Conservation (phyloP, 2,797 vertebrate genomes). For the Sparus aurata region DNA sequence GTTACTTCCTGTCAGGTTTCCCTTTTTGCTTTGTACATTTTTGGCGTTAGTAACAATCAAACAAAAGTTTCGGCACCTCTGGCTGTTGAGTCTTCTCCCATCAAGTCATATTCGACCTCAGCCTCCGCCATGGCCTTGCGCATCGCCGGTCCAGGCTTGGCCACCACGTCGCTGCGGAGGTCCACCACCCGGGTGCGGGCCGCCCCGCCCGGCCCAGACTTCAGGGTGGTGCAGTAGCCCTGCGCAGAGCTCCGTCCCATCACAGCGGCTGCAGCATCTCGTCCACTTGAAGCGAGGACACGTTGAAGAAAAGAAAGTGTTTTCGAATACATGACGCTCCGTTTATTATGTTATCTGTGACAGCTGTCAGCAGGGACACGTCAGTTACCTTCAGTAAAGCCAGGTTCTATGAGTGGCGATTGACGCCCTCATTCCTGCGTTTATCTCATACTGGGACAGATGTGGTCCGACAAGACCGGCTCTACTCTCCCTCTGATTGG, state of each 20-base stretch:
- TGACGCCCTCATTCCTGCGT: too few relatives aligned
- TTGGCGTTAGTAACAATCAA: too few relatives aligned
- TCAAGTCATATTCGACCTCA: slow-evolving; percentile 88
- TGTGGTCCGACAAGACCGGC: too few relatives aligned
- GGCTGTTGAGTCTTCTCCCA: slow-evolving; percentile 88
- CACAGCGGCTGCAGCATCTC: background rate
- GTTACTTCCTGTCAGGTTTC: too few relatives aligned
- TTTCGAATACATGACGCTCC: slow-evolving; percentile 53
- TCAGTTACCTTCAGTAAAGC: too few relatives aligned
- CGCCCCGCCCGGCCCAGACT: background rate
- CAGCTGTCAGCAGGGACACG: too few relatives aligned
- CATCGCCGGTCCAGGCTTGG: slow-evolving; percentile 85
- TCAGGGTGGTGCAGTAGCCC: slow-evolving; percentile 64
- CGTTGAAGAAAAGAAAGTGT: slow-evolving; percentile 19
- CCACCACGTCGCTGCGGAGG: slow-evolving; percentile 90
- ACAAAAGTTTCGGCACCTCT: slow-evolving; percentile 69
- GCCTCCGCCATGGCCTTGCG: slow-evolving; percentile 86
- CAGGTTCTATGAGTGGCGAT: too few relatives aligned
- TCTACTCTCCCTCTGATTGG: too few relatives aligned
- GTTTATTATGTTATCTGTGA: rapidly evolving
- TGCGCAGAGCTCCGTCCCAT: slow-evolving; percentile 28
- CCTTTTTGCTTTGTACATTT: too few relatives aligned
- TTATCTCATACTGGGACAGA: too few relatives aligned
- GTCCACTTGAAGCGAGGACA: slow-evolving; percentile 1
- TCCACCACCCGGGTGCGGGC: slow-evolving; percentile 79